Evolutionary conservation across 2,888 invertebrate species (phyloP).

Genomic region (Drosophila quinaria): DNA sequence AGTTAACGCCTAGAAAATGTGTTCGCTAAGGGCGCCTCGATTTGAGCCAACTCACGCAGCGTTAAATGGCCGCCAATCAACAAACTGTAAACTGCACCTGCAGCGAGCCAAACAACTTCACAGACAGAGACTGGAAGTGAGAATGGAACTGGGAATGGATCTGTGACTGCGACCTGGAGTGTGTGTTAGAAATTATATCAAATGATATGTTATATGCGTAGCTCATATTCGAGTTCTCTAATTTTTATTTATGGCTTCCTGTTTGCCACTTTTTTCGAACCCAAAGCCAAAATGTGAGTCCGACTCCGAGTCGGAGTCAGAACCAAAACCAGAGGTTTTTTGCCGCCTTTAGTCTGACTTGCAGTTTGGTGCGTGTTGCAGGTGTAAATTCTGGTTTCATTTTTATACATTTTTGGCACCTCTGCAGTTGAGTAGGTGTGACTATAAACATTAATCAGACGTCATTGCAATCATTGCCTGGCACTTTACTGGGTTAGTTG

Average conservation of each 20-base stretch:
- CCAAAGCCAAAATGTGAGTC: constrained; percentile 5
- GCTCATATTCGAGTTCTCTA: constrained; percentile 61
- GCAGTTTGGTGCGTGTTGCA: constrained; percentile 67
- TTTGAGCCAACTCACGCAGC: constrained; percentile 69
- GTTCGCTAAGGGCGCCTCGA: constrained; percentile 65
- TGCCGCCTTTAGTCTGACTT: constrained; percentile 61
- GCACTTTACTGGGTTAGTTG: constrained; percentile 63
- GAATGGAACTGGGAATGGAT: background rate
- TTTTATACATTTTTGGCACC: constrained; percentile 68
- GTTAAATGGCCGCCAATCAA: constrained; percentile 78
- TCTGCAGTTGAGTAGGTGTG: constrained; percentile 68
- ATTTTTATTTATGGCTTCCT: constrained; percentile 80
- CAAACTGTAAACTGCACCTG: constrained; percentile 68
- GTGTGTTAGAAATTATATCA: constrained; percentile 74
- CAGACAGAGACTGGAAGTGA: constrained; percentile 10
- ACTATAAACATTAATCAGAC: constrained; percentile 76
- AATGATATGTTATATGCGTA: constrained; percentile 70
- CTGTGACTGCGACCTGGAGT: constrained; percentile 17
- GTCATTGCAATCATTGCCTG: constrained; percentile 34
- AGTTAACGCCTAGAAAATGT: constrained; percentile 77
- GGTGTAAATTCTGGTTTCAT: constrained; percentile 64
- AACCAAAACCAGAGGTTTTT: constrained; percentile 1
- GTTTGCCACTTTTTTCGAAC: constrained; percentile 35
- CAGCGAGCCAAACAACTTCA: constrained; percentile 41
- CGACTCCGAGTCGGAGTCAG: background rate